These are phyloP conservation scores for Myocastor coypus DNA, from an alignment of 2,113 vertebrate genomes.

Conservation along the genomic window DNA sequence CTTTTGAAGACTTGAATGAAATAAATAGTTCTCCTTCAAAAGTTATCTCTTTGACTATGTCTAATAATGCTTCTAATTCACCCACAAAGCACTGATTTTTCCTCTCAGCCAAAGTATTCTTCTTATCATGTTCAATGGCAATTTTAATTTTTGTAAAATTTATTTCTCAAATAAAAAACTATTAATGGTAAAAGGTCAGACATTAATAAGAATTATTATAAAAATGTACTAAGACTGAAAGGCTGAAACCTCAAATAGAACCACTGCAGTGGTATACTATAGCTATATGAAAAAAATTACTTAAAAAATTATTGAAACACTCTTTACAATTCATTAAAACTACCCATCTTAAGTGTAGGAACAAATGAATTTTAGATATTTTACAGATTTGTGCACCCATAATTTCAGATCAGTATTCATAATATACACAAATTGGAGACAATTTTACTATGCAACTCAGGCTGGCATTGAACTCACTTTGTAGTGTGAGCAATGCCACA, in stretches of 20 bases:
- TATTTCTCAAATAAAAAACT: not conserved
- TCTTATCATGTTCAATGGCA: not conserved
- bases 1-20: conserved; percentile 85
- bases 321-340: not conserved
- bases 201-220: not conserved
- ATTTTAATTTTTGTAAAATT: not conserved
- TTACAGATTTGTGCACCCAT: not conserved
- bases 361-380: not conserved
- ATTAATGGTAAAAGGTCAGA: not conserved
- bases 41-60: not conserved
- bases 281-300: not conserved
- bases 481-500: not conserved
- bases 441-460: not conserved
- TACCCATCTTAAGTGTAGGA: not conserved
- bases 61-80: not conserved
- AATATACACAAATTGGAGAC: not conserved
- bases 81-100: not conserved
- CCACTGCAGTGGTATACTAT: not conserved
- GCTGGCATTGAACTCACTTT: not conserved
- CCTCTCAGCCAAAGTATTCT: not conserved
- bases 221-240: not conserved
- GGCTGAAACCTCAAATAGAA: not conserved
- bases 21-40: conserved; percentile 84
- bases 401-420: not conserved
- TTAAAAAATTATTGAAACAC: not conserved